Base-by-base conservation (phyloP, 2,113 vertebrate genomes). In the Nasalis larvatus region DNA sequence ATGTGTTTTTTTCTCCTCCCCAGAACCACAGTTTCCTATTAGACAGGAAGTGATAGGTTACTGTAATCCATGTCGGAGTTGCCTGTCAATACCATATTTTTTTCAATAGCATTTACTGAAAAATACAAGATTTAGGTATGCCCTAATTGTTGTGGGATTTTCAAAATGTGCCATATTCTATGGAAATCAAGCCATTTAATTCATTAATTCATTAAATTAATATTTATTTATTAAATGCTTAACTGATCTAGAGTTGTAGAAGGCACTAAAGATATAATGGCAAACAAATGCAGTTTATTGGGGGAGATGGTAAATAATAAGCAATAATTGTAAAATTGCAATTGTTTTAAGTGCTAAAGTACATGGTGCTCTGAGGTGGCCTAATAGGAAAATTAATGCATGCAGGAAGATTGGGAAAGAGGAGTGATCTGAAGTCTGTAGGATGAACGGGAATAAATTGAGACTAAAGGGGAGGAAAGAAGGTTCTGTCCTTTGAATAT, bases 11-110 rank as follows among this genome's bases (percentile, higher is more conserved):
- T 49, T 2, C 17, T 71, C 16, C 27, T 49, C 76, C 30, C 18
- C 1, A 49, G 85, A 89, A 40, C 18, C 37, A 93, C 7, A 68
- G 4, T 86, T 95, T 89, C 9, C 37, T 92, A 94, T 63, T 92
- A 90, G 47, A 71, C 40, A 91, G 86, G 42, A 94, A 96, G 16
- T 63, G 89, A 88, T 14, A 71, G 20, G 56, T 76, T 91, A 85
- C 49, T 60, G 16, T 63, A 94, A 77, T 37, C n/a, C 32, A 90
- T 69, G 9, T 42, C 37, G 18, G 68, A 42, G 40, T 49, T 88
- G 7, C 4, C 54, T 93, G 40, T 37, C 20, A 5, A 0, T 45
- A 23, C 37, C 35, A 54, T 20, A 54, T 63, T 68, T 82, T 87
- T 89, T 37, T 89, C 25, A 89, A 68, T 80, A 86, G 23, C 6